Evolutionary conservation across 2,888 invertebrate genomes (phyloP).

Genomic region (Torymus aiolomorphi): DNA sequence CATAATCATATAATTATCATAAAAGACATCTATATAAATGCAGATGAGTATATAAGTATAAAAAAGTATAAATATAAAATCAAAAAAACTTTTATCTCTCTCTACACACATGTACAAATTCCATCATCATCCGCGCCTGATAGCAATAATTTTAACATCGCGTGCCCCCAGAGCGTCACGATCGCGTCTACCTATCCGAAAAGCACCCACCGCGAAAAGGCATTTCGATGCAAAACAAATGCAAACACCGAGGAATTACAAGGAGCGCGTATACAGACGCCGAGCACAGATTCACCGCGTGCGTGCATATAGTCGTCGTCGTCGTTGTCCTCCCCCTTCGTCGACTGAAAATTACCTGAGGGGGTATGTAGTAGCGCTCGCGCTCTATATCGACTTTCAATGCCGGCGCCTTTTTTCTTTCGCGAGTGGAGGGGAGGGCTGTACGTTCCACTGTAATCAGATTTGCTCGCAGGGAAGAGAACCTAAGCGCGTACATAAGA

Average conservation of each 20-base stretch:
- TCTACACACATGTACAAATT: no score
- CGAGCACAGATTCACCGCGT: constrained; percentile 53
- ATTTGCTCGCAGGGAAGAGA: constrained; percentile 27
- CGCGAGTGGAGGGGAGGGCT: not conserved
- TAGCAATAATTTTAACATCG: no score
- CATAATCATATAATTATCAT: no score
- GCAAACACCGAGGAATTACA: constrained; percentile 46
- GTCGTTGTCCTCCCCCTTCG: not conserved
- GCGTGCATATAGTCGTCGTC: not conserved
- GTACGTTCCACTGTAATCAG: constrained; percentile 47
- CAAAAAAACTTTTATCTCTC: no score
- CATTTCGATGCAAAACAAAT: constrained; percentile 51
- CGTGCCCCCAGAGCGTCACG: no score
- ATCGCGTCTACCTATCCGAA: no score
- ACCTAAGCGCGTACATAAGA: constrained; percentile 10
- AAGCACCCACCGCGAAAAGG: constrained; percentile 2
- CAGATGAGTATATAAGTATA: no score
- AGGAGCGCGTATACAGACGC: constrained; percentile 1
- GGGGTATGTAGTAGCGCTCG: not conserved
- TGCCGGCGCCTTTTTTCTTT: constrained; percentile 34
- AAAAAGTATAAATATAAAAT: no score
- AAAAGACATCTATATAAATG: no score
- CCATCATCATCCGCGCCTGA: no score
- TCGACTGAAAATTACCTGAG: constrained; percentile 51
- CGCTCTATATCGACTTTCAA: constrained; percentile 49